phyloP scores from a whole-genome alignment of 2,113 vertebrate species.

The Mola mola region DNA sequence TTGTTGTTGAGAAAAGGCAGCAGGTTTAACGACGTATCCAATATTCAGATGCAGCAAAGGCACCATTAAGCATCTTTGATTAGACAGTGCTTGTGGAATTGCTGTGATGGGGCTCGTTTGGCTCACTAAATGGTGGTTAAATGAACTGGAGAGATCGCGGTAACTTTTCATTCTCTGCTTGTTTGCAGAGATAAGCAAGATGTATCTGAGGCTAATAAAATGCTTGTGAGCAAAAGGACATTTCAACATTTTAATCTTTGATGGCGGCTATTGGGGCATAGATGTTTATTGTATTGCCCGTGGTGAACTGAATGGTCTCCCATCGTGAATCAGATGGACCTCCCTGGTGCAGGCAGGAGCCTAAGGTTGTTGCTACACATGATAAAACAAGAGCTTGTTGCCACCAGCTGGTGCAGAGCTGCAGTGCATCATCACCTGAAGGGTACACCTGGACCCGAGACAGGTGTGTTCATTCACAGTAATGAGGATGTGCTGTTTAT shows the following conservation, averaged over 20 bases:
- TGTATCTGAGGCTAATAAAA: constrained; percentile 30
- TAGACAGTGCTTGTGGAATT: constrained; percentile 3
- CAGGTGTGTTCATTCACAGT: constrained; percentile 64
- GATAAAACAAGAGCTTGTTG: constrained; percentile 71
- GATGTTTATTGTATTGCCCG: constrained; percentile 27
- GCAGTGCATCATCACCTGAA: constrained; percentile 77
- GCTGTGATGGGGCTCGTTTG: constrained; percentile 33
- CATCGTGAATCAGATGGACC: constrained; percentile 32
- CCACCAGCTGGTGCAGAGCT: constrained; percentile 76
- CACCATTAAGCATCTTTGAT: constrained; percentile 19
- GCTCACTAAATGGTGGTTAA: constrained; percentile 37
- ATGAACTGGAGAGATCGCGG: constrained; percentile 35
- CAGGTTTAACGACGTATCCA: constrained; percentile 3
- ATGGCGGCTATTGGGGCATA: constrained; percentile 4
- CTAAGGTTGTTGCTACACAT: constrained; percentile 22
- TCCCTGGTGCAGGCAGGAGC: constrained; percentile 12
- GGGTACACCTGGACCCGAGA: constrained; percentile 56
- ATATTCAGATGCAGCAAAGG: constrained; percentile 7
- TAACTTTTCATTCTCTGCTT: constrained; percentile 19
- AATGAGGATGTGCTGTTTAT: constrained; percentile 47
- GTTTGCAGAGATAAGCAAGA: constrained; percentile 26
- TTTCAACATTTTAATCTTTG: constrained; percentile 27
- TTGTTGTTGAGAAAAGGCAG: background rate
- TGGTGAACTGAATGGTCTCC: constrained; percentile 3
- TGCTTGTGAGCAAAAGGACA: constrained; percentile 2